Evolutionary conservation across 1,140 invertebrate species (phyloP).

Genomic region (Drosophila prosaltans): DNA sequence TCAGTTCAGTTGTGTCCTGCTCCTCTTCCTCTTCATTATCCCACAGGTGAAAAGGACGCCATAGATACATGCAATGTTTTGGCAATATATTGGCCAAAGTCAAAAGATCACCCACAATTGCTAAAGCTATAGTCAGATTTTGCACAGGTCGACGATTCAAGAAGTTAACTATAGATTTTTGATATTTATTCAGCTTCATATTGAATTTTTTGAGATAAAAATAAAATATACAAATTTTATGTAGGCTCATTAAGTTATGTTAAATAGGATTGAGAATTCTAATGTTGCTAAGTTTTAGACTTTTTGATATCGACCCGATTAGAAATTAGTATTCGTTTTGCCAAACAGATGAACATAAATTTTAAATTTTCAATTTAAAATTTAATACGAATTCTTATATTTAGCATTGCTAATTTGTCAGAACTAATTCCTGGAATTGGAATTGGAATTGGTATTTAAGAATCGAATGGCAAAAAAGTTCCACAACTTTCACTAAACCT

Average conservation of each 20-base stretch:
- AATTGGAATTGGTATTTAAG: too few relatives aligned
- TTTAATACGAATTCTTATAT: conserved; percentile 54
- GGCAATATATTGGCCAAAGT: conserved; percentile 43
- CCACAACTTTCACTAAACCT: conserved; percentile 57
- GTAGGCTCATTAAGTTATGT: conserved; percentile 5
- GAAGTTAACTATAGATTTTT: conserved; percentile 28
- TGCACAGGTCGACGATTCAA: conserved; percentile 35
- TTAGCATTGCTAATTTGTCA: conserved; percentile 67
- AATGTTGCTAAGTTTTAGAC: conserved; percentile 18
- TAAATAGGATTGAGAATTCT: neutral
- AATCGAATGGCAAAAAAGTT: too few relatives aligned
- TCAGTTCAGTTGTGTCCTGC: neutral
- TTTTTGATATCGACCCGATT: conserved; percentile 39
- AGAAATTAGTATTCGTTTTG: conserved; percentile 49
- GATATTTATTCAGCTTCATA: conserved; percentile 21
- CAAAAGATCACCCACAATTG: conserved; percentile 42
- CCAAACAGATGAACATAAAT: conserved; percentile 17
- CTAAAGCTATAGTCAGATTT: conserved; percentile 28
- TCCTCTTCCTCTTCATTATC: neutral
- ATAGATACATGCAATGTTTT: conserved; percentile 47
- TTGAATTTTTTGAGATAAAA: conserved; percentile 10
- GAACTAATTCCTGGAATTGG: conserved; percentile 43
- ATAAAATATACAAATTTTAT: neutral
- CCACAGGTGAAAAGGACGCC: conserved; percentile 48
- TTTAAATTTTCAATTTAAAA: conserved; percentile 32